These are phyloP conservation scores for Eulemur coronatus DNA, from an alignment of 2,797 vertebrate species.

Conservation along the genomic window DNA sequence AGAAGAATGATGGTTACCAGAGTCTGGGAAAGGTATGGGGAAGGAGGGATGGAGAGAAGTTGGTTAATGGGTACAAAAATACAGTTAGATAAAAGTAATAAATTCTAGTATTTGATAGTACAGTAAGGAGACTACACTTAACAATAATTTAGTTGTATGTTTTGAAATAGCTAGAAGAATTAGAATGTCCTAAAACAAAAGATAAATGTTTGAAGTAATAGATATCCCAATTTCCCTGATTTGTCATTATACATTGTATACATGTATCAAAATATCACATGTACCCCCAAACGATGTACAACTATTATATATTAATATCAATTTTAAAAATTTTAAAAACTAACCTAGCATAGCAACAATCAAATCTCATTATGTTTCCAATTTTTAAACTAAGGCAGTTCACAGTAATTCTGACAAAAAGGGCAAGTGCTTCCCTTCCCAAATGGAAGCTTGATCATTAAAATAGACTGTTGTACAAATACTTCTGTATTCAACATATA, in stretches of 20 bases:
- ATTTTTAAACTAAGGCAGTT: constrained; percentile 30
- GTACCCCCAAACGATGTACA: not conserved
- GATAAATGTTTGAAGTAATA: not conserved
- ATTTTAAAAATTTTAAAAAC: not conserved
- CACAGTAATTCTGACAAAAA: constrained; percentile 14
- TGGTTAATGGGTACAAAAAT: not conserved
- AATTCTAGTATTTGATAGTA: not conserved
- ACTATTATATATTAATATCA: not conserved
- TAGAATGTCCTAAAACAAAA: not conserved
- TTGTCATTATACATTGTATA: not conserved
- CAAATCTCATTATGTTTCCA: not conserved
- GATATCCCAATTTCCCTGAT: not conserved
- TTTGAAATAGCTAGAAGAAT: not conserved
- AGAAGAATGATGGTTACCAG: not conserved
- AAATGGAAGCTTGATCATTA: not conserved
- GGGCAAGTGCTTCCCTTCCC: not conserved
- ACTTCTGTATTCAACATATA: not conserved
- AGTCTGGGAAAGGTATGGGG: not conserved
- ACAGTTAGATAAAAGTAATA: not conserved
- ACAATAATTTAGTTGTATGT: not conserved
- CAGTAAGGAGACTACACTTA: not conserved
- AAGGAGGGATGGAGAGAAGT: not conserved
- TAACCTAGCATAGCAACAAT: not conserved
- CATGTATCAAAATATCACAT: not conserved
- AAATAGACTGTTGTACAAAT: not conserved